Percentiles rank a stretch among this genome's conserved stretches.
These are phyloP conservation scores for Keiferia lycopersicella DNA, from an alignment of 2,888 invertebrate species.

Conservation along the genomic window DNA sequence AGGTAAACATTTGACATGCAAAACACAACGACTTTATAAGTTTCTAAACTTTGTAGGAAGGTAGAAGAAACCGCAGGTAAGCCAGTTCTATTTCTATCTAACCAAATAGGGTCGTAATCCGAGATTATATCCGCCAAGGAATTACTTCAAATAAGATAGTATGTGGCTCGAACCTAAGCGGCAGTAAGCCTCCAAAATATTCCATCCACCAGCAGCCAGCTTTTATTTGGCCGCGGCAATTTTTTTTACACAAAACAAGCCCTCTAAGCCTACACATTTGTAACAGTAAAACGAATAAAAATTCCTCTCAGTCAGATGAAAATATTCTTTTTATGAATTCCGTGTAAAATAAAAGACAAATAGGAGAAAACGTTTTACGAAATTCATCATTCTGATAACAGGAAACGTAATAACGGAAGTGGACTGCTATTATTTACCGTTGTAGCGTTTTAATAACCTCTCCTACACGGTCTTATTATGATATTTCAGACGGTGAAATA, in stretches of 20 bases:
- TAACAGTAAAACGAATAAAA: slow-evolving; percentile 41
- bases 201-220: slow-evolving; percentile 31
- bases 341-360: slow-evolving; percentile 27
- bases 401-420: slow-evolving; percentile 7
- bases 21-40: background rate
- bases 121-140: slow-evolving; percentile 43
- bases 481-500: background rate
- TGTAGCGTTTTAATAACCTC: slow-evolving; percentile 15
- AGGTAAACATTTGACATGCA: no score
- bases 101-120: slow-evolving; percentile 24
- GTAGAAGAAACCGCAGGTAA: slow-evolving; percentile 3
- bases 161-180: slow-evolving; percentile 41
- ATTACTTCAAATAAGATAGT: slow-evolving; percentile 53
- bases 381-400: slow-evolving; percentile 20
- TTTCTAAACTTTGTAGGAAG: background rate
- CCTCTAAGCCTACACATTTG: slow-evolving; percentile 52
- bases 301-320: slow-evolving; percentile 10
- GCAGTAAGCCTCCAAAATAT: slow-evolving; percentile 45
- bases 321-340: slow-evolving; percentile 14
- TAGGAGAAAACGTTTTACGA: slow-evolving; percentile 22
- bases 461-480: background rate
- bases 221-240: slow-evolving; percentile 43
- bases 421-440: slow-evolving; percentile 13
- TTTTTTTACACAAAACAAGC: slow-evolving; percentile 45
- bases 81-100: background rate